A percentile compares a stretch with the other conserved stretches of the same genome.
Conservation (phyloP, 2,113 vertebrate genomes). For the Polyodon spathula region DNA sequence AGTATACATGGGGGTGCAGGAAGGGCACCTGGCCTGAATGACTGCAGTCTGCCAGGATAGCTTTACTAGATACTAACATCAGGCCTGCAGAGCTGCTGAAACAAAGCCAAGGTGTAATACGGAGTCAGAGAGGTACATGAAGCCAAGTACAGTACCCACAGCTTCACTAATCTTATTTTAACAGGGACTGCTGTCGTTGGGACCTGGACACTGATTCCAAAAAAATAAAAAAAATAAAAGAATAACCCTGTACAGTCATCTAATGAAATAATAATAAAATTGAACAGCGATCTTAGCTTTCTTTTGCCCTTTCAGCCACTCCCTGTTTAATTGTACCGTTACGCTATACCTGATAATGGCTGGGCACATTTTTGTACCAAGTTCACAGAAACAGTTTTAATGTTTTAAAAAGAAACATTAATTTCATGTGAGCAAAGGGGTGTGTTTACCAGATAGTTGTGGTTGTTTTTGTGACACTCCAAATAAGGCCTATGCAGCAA, state of each 20-base stretch:
- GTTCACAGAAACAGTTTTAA: too few relatives aligned
- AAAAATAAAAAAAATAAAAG: not conserved
- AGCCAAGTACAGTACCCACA: conserved; percentile 19
- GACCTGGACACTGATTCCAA: not conserved
- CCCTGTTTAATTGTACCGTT: too few relatives aligned
- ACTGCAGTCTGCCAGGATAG: conserved; percentile 36
- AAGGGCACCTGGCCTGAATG: conserved; percentile 44
- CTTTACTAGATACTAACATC: conserved; percentile 36
- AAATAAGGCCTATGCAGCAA: too few relatives aligned
- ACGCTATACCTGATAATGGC: too few relatives aligned
- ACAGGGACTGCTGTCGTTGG: not conserved
- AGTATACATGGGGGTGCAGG: conserved; percentile 36
- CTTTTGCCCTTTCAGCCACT: too few relatives aligned
- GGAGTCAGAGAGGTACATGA: conserved; percentile 10
- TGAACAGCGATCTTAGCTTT: too few relatives aligned
- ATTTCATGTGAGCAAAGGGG: too few relatives aligned
- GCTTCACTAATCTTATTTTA: conserved; percentile 2
- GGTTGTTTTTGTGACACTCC: too few relatives aligned
- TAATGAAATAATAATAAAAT: not conserved
- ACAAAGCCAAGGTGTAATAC: conserved; percentile 34
- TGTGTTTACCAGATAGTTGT: too few relatives aligned
- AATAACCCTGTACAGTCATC: too few relatives aligned
- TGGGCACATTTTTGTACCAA: too few relatives aligned
- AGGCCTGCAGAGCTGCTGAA: conserved; percentile 27
- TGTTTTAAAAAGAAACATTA: too few relatives aligned